Evolutionary conservation across 1,140 invertebrate species (phyloP), one percentile per base, ranked within the genome.

Genomic region (Caerostris darwini): DNA sequence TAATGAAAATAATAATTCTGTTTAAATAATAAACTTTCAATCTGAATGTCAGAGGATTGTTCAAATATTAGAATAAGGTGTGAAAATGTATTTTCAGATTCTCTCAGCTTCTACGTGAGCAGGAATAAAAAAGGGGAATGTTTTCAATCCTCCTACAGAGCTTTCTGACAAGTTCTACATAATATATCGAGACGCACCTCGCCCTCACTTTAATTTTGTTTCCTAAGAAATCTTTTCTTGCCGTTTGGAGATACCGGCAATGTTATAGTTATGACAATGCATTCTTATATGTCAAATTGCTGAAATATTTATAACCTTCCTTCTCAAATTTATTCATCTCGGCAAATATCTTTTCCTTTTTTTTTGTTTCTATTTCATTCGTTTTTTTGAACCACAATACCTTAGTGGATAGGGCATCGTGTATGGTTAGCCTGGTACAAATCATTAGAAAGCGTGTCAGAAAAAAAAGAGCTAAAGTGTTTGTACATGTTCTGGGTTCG

Each of bases 91-190:
- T 53, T 50, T 77, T 77, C 34, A 77, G 71, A 77, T 77, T 77
- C 71, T 77, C 53, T 5, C 12, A 5, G 50, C 5, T 77, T 34
- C 4, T 77, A 77, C 71, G 71, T 77, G 71, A 77, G 34, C 50
- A 53, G 71, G 53, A 12, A 77, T 77, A 77, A 50, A 34, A 77
- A 77, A 34, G 2, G 34, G 2, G 71, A 53, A 50, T 5, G 71
- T 34, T 4, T 77, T 50, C 71, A 77, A 77, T 77, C 71, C 71
- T 50, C 34, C 71, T 12, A 5, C 8, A 77, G 53, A 77, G 71
- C 71, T 53, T 77, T 34, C 3, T 77, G 71, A 77, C 71, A 77
- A 53, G 50, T 10, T 12, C 71, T 77, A 77, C 71, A 77, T 77
- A 77, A 77, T 77, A 50, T 19, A 77, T 77, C 71, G 14, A 77